These are phyloP conservation scores for Gymnothorax javanicus DNA, from an alignment of 2,797 vertebrate species.

Conservation along the genomic window DNA sequence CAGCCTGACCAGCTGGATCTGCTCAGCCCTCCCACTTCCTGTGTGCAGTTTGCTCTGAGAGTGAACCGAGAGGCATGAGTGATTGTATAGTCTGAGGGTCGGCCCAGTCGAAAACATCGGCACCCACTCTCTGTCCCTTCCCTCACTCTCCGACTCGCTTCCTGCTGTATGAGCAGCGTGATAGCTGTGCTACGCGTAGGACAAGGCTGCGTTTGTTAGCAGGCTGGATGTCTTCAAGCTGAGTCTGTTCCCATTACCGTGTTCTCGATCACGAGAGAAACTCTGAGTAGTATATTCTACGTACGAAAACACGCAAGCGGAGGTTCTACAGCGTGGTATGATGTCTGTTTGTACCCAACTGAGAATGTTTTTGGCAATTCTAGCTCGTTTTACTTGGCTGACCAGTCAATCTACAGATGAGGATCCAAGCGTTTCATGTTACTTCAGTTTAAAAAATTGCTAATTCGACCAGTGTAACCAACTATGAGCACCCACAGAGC, in stretches of 20 bases:
- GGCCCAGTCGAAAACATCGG: background rate
- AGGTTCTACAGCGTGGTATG: background rate
- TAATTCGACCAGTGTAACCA: no score
- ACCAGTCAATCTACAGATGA: no score
- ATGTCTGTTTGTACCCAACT: background rate
- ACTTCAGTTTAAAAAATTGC: no score
- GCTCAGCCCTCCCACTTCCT: conserved; percentile 17
- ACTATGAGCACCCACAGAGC: no score
- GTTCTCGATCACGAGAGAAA: background rate
- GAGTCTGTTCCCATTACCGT: background rate
- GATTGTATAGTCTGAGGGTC: background rate
- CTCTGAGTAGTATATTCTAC: background rate
- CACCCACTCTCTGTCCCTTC: background rate
- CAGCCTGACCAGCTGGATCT: conserved; percentile 5
- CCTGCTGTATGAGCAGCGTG: conserved; percentile 4
- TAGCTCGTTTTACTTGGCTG: no score
- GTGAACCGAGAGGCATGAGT: background rate
- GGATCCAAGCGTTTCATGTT: no score
- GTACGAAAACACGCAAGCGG: background rate
- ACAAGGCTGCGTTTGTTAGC: conserved; percentile 11
- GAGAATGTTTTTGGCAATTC: no score
- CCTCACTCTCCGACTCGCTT: conserved; percentile 23
- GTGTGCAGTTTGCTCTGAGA: background rate
- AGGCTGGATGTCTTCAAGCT: background rate
- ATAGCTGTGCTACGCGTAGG: background rate